phyloP scores from a whole-genome alignment of 2,888 invertebrate genomes.

The Oxycera nigricornis region DNA sequence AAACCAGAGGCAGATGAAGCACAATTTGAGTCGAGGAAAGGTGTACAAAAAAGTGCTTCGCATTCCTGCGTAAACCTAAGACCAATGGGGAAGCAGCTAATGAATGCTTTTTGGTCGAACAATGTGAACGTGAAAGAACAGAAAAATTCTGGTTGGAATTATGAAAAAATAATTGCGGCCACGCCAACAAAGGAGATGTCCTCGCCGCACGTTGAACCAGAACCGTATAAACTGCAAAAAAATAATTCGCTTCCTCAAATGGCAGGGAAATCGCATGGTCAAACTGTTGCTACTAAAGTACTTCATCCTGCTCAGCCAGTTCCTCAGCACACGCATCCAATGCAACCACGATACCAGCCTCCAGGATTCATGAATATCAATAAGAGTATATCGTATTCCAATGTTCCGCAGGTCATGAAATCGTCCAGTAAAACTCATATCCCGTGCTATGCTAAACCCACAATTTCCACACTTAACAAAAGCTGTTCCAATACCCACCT shows the following conservation, averaged over 20 bases:
- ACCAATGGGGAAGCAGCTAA: slow-evolving; percentile 58
- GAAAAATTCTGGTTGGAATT: slow-evolving; percentile 57
- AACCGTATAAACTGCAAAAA: slow-evolving; percentile 55
- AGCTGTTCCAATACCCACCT: slow-evolving; percentile 61
- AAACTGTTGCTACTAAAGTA: slow-evolving; percentile 51
- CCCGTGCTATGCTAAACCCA: slow-evolving; percentile 60
- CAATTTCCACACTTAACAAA: slow-evolving; percentile 57
- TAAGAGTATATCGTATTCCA: slow-evolving; percentile 59
- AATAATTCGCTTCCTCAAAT: slow-evolving; percentile 60
- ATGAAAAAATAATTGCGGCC: slow-evolving; percentile 56
- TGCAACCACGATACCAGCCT: slow-evolving; percentile 24
- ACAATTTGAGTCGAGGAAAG: neutral
- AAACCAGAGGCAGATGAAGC: neutral
- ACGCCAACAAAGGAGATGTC: neutral
- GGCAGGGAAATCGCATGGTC: slow-evolving; percentile 53
- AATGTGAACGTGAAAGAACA: slow-evolving; percentile 58
- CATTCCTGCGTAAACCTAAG: slow-evolving; percentile 48
- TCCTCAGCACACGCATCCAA: neutral
- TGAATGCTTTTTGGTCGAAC: slow-evolving; percentile 61
- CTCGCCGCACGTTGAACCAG: slow-evolving; percentile 23
- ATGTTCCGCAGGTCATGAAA: slow-evolving; percentile 55
- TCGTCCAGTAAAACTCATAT: slow-evolving; percentile 58
- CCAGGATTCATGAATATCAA: slow-evolving; percentile 51
- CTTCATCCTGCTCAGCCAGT: neutral
- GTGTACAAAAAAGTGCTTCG: slow-evolving; percentile 50